Conservation (phyloP, 2,113 vertebrate genomes). For the Equus przewalskii region DNA sequence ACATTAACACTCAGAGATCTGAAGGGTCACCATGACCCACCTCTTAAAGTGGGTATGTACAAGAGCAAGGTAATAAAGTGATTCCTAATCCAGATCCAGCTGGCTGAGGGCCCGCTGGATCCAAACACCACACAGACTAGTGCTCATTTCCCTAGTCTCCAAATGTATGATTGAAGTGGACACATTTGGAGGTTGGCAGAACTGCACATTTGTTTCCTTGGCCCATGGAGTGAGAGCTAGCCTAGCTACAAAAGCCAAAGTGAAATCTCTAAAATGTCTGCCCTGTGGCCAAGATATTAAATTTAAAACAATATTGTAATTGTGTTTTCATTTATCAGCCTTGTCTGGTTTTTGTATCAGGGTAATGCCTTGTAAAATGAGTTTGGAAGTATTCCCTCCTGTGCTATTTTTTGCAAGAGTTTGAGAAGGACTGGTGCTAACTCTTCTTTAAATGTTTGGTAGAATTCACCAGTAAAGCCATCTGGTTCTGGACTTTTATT, state of each 20-base stretch:
- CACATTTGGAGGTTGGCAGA: not conserved
- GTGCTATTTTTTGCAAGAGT: too few relatives aligned
- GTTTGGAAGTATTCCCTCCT: too few relatives aligned
- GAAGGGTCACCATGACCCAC: not conserved
- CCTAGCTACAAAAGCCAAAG: not conserved
- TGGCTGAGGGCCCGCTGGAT: not conserved
- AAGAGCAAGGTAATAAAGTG: not conserved
- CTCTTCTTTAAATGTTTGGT: too few relatives aligned
- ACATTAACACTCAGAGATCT: not conserved
- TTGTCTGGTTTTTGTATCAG: too few relatives aligned
- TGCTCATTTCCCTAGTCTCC: not conserved
- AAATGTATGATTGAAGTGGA: not conserved
- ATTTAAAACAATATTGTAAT: not conserved
- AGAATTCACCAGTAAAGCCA: too few relatives aligned
- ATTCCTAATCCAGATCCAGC: not conserved
- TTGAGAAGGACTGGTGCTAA: too few relatives aligned
- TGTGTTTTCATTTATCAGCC: too few relatives aligned
- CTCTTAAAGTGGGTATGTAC: not conserved
- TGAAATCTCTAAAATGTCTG: not conserved
- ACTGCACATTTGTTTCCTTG: not conserved
- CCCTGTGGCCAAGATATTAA: not conserved
- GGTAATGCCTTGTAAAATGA: too few relatives aligned
- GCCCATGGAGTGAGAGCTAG: not conserved
- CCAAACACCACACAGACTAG: too few relatives aligned
- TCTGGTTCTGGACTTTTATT: too few relatives aligned